Conservation (phyloP, 2,113 vertebrate genomes). For the Sitta europaea region DNA sequence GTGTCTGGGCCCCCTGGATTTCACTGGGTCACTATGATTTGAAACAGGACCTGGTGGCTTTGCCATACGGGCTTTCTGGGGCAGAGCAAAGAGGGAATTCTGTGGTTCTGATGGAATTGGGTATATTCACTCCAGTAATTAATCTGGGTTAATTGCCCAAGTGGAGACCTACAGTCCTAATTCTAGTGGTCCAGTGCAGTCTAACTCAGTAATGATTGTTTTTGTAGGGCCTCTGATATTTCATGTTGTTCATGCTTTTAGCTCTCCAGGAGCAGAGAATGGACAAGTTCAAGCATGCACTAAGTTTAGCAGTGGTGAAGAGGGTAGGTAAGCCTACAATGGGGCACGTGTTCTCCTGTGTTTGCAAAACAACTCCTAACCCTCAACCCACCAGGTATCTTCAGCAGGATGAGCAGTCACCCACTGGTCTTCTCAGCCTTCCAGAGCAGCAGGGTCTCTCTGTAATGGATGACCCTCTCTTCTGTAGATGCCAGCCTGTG, state of each 20-base stretch:
- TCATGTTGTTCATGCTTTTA: not conserved
- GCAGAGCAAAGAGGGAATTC: not conserved
- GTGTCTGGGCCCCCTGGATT: not conserved
- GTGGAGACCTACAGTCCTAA: not conserved
- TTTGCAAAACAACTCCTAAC: not conserved
- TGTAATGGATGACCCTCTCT: accelerated
- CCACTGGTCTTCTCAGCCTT: not conserved
- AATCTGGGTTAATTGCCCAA: not conserved
- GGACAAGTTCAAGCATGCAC: not conserved
- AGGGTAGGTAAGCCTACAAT: not conserved
- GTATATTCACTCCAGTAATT: not conserved
- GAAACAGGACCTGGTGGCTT: not conserved
- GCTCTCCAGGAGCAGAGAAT: not conserved
- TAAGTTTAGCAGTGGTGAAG: not conserved
- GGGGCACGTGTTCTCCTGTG: accelerated
- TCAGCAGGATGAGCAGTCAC: not conserved
- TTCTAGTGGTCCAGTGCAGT: not conserved
- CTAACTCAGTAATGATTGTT: not conserved
- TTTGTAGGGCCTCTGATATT: not conserved
- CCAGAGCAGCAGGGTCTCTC: not conserved
- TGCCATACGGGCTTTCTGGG: not conserved
- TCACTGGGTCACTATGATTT: not conserved
- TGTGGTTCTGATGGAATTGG: not conserved
- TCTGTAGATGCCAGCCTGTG: not conserved
- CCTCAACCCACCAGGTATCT: not conserved